phyloP scores from a whole-genome alignment of 30 jellyfish, hydroid and myxozoan species.

The Mastigias papua region DNA sequence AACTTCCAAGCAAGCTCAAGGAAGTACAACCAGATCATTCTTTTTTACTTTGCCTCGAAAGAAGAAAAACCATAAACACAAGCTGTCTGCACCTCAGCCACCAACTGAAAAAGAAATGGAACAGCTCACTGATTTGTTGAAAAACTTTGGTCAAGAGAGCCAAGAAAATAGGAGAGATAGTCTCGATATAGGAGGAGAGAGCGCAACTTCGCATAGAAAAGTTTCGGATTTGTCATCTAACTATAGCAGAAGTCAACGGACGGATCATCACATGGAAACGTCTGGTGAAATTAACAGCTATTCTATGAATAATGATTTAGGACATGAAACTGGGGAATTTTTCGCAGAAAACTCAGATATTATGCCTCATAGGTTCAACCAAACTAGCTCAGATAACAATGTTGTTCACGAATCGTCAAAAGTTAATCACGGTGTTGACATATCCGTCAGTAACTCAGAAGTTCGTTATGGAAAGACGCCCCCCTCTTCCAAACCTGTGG shows the following conservation, averaged over 20 bases:
- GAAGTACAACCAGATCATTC: conserved; percentile 8
- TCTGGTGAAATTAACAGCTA: neutral
- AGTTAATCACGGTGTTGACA: neutral
- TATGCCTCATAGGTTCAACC: neutral
- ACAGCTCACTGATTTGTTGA: conserved; percentile 40
- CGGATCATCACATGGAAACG: neutral
- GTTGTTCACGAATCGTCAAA: neutral
- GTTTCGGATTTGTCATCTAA: neutral
- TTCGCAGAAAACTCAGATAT: neutral
- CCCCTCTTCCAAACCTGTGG: neutral
- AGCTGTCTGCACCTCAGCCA: conserved; percentile 3
- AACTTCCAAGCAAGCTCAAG: neutral
- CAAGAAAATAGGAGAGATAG: neutral
- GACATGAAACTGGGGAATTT: neutral
- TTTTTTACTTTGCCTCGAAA: conserved; percentile 53
- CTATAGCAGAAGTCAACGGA: neutral
- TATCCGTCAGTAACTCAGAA: neutral
- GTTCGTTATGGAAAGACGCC: neutral
- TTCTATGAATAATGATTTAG: neutral
- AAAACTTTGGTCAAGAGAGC: conserved; percentile 15
- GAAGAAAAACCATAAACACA: conserved; percentile 1
- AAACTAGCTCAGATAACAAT: neutral
- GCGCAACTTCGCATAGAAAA: neutral
- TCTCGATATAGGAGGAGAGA: neutral
- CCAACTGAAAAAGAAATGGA: conserved; percentile 55